Percentiles rank a stretch among this genome's conserved stretches.
phyloP scores from a whole-genome alignment of 2,888 invertebrate genomes.

The Synergus gifuensis region DNA sequence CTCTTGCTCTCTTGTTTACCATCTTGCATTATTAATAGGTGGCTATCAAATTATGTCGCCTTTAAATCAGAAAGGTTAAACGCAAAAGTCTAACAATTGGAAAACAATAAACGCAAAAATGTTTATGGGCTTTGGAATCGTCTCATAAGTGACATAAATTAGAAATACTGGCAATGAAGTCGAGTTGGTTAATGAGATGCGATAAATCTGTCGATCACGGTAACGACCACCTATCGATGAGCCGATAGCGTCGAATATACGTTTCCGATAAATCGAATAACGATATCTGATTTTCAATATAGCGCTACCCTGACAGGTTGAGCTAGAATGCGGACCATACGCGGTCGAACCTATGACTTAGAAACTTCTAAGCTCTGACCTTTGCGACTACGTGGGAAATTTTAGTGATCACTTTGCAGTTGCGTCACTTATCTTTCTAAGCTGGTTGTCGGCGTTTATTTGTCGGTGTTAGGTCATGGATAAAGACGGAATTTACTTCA shows the following conservation, averaged over 20 bases:
- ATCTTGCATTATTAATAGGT: neutral
- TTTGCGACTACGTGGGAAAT: conserved; percentile 38
- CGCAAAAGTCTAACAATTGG: neutral
- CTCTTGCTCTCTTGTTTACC: too few species aligned
- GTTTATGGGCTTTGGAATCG: neutral
- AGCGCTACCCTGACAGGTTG: neutral
- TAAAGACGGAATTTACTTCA: neutral
- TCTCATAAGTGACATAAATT: conserved; percentile 20
- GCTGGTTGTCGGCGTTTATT: conserved; percentile 9
- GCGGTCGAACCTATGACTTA: conserved; percentile 12
- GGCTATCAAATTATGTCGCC: neutral
- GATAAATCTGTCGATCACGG: conserved; percentile 32
- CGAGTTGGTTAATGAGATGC: conserved; percentile 32
- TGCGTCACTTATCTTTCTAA: conserved; percentile 18
- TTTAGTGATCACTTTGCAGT: conserved; percentile 24
- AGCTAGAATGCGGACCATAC: conserved; percentile 13
- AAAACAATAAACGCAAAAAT: conserved; percentile 1
- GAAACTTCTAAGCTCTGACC: conserved; percentile 27
- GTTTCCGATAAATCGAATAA: conserved; percentile 35
- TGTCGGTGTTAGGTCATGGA: conserved; percentile 15
- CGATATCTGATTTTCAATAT: conserved; percentile 36
- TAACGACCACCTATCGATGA: conserved; percentile 24
- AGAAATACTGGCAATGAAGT: conserved; percentile 30
- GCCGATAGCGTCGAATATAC: conserved; percentile 28
- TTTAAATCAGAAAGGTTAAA: neutral